Evolutionary conservation across 2,797 vertebrate species (phyloP), one percentile per base, ranked within the genome.

Genomic region (Balearica regulorum): DNA sequence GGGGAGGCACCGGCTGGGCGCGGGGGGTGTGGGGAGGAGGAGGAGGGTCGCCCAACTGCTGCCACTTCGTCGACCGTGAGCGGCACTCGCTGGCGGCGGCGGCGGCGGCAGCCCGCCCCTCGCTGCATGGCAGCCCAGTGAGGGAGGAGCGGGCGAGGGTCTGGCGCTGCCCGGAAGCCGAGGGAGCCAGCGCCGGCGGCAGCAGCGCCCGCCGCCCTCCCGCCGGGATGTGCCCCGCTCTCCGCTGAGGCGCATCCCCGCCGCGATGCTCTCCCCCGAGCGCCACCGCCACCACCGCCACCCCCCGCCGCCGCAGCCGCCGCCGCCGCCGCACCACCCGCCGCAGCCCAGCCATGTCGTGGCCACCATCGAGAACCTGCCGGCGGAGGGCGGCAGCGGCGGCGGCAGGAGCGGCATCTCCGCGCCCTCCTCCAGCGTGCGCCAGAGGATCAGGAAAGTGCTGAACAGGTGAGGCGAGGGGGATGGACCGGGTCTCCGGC

Each of bases 301-400:
- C 53, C 80, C 78, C 29, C 84, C 81, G 68, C 90, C 90, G 70
- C 94, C 93, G 86, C 92, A 79, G 84, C 94, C 87, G 77, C 92
- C 81, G 72, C 94, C 80, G 79, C 88, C 86, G 79, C 97, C 94
- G 91, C 96, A 92, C 86, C 96, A 95, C 91, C 95, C 97, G 46
- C 97, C 96, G 89, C 98, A 98, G 89, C 98, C 98, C 95, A 98
- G 98, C 98, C 98, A 98, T 98, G 98, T 98, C 96, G 98, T 99
- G 96, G 99, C 98, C 95, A 99, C 99, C 94, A 98, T 98, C 97
- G 99, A 99, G 97, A 99, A 98, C 97, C 98, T 98, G 95, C 98
- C 99, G 71, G 97, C 98, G 68, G 98, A 98, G 88, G 92, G 97
- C 97, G 93, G 96, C 48, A 93, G 95, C 75, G 96, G 96, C 53